A percentile compares a stretch with the other conserved stretches of the same genome.
These are phyloP conservation scores for Diabrotica balteata DNA, from an alignment of 2,888 invertebrate genomes.

Conservation along the genomic window DNA sequence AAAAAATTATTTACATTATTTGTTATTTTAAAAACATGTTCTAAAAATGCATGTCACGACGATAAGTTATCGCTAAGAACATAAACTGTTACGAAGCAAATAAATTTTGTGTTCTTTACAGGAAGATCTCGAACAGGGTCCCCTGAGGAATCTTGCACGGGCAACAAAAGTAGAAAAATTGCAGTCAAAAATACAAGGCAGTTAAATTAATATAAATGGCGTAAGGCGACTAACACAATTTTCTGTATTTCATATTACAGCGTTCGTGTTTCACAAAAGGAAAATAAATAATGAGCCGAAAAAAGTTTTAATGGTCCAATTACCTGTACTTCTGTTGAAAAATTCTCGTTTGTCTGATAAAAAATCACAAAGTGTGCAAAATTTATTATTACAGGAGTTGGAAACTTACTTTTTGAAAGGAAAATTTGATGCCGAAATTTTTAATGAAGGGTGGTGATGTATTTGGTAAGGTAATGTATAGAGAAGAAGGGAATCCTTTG, in stretches of 20 bases:
- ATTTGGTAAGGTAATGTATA: neutral
- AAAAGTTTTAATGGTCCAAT: slow-evolving; percentile 38
- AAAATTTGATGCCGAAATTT: slow-evolving; percentile 28
- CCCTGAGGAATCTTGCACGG: slow-evolving; percentile 7
- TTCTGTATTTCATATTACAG: slow-evolving; percentile 33
- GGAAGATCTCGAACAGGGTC: neutral
- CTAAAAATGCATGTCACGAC: no score
- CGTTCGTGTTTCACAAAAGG: slow-evolving; percentile 31
- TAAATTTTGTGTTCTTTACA: no score
- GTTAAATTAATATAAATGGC: slow-evolving; percentile 37
- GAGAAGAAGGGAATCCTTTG: no score
- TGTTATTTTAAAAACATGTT: no score
- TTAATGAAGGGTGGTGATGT: slow-evolving; percentile 13
- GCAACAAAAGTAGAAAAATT: slow-evolving; percentile 30
- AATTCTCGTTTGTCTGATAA: slow-evolving; percentile 31
- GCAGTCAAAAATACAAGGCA: slow-evolving; percentile 33
- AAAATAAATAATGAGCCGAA: slow-evolving; percentile 34
- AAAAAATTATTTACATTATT: no score
- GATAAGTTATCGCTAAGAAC: no score
- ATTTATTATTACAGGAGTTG: slow-evolving; percentile 28
- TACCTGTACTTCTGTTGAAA: slow-evolving; percentile 30
- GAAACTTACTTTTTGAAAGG: slow-evolving; percentile 17
- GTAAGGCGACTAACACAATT: slow-evolving; percentile 36
- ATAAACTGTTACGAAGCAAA: no score
- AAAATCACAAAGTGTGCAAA: slow-evolving; percentile 27